A percentile compares a stretch with the other conserved stretches of the same genome.
Evolutionary conservation across 2,797 vertebrate genomes (phyloP).

Genomic region (Anomalospiza imberbis): DNA sequence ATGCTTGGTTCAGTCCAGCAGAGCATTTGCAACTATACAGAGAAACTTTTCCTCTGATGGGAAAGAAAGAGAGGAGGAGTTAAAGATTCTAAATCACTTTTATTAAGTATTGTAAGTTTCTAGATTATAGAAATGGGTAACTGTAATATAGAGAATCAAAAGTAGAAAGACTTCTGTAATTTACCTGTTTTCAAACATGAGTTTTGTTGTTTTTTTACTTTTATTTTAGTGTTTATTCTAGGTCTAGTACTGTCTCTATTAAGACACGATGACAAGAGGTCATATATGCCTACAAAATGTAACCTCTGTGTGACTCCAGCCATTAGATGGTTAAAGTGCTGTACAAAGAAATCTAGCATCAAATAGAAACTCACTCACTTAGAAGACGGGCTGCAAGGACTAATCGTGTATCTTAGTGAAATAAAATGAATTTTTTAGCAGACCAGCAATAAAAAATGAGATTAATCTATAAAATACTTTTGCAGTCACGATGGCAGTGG

Average conservation of each 20-base stretch:
- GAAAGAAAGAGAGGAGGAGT: too few relatives aligned
- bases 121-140: neutral
- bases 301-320: neutral
- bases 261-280: neutral
- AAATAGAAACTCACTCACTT: neutral
- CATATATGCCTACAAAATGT: neutral
- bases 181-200: neutral
- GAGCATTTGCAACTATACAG: neutral
- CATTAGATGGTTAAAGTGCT: neutral
- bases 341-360: neutral
- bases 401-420: neutral
- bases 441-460: neutral
- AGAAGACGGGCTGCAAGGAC: neutral
- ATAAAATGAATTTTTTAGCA: neutral
- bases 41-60: neutral
- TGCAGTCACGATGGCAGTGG: neutral
- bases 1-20: neutral
- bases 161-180: neutral
- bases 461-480: neutral
- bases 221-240: neutral
- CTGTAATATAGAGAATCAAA: neutral
- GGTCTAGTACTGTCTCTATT: neutral
- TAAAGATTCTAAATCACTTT: neutral
- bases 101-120: neutral
- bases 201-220: neutral